Percentiles rank a stretch among this genome's conserved stretches.
phyloP scores from a whole-genome alignment of 1,140 invertebrate genomes.

The Zaprionus africanus region DNA sequence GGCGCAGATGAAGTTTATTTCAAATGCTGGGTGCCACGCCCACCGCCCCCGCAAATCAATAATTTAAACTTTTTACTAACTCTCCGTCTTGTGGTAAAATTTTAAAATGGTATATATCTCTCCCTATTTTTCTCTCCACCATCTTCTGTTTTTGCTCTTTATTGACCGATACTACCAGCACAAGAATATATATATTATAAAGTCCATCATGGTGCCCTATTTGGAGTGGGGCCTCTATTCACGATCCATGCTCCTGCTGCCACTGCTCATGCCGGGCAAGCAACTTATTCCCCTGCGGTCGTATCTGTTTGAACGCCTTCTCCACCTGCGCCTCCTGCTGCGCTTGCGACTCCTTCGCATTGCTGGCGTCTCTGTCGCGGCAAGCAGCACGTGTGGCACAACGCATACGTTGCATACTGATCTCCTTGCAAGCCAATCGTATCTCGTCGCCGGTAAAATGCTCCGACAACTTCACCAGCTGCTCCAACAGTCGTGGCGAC shows the following conservation, averaged over 20 bases:
- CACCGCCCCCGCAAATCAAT: no score
- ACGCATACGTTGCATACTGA: slow-evolving; percentile 88
- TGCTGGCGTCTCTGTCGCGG: not conserved
- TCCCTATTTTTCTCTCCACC: not conserved
- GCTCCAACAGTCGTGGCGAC: slow-evolving; percentile 84
- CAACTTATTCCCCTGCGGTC: slow-evolving; percentile 66
- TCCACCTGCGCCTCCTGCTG: slow-evolving; percentile 51
- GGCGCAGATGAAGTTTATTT: no score
- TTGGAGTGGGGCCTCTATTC: not conserved
- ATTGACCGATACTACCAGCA: not conserved
- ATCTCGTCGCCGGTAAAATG: slow-evolving; percentile 94
- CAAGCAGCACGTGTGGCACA: slow-evolving; percentile 47
- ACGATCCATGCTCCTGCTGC: slow-evolving; percentile 77
- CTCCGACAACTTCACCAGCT: slow-evolving; percentile 88
- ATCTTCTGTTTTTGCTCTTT: not conserved
- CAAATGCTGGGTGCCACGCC: no score
- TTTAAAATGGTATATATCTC: no score
- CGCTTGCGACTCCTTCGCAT: slow-evolving; percentile 31
- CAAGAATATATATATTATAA: not conserved
- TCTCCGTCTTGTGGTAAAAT: no score
- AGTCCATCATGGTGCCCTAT: no score
- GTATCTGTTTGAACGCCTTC: slow-evolving; percentile 66
- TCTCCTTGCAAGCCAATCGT: slow-evolving; percentile 95
- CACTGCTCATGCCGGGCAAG: slow-evolving; percentile 70
- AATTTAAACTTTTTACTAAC: no score